phyloP scores from a whole-genome alignment of 2,797 vertebrate species.

The Triplophysa bombifrons region DNA sequence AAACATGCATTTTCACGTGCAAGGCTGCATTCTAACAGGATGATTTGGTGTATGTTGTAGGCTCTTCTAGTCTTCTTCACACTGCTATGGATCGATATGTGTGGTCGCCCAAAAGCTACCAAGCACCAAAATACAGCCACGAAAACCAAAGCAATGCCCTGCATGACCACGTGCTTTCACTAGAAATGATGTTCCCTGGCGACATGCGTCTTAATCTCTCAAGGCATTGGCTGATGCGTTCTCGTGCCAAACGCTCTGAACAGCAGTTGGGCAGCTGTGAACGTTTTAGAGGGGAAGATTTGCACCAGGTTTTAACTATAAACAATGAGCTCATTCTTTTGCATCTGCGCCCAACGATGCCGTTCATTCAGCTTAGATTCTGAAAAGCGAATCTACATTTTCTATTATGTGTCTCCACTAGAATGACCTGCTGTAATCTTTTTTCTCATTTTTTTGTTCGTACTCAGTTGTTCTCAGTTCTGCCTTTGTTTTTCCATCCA shows the following conservation, averaged over 20 bases:
- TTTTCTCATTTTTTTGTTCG: background rate
- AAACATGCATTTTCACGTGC: background rate
- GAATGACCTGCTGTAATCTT: background rate
- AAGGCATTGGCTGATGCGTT: conserved; percentile 10
- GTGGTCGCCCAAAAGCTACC: background rate
- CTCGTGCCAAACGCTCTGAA: conserved; percentile 25
- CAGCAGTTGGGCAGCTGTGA: conserved; percentile 71
- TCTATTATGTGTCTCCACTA: background rate
- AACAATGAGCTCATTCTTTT: conserved; percentile 80
- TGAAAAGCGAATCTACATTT: background rate
- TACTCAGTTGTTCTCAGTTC: background rate
- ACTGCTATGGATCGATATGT: background rate
- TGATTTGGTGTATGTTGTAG: conserved; percentile 30
- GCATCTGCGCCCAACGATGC: conserved; percentile 74
- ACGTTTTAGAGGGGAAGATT: conserved; percentile 73
- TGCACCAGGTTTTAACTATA: conserved; percentile 75
- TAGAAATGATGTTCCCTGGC: conserved; percentile 14
- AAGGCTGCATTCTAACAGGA: conserved; percentile 18
- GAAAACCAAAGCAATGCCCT: conserved; percentile 15
- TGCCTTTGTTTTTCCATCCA: conserved; percentile 27
- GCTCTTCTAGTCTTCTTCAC: background rate
- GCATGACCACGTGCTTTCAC: conserved; percentile 25
- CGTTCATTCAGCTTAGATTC: conserved; percentile 62
- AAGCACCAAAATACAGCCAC: conserved; percentile 2
- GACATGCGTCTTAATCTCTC: conserved; percentile 24